Conservation (phyloP, 2,113 vertebrate species). For the Indri indri region DNA sequence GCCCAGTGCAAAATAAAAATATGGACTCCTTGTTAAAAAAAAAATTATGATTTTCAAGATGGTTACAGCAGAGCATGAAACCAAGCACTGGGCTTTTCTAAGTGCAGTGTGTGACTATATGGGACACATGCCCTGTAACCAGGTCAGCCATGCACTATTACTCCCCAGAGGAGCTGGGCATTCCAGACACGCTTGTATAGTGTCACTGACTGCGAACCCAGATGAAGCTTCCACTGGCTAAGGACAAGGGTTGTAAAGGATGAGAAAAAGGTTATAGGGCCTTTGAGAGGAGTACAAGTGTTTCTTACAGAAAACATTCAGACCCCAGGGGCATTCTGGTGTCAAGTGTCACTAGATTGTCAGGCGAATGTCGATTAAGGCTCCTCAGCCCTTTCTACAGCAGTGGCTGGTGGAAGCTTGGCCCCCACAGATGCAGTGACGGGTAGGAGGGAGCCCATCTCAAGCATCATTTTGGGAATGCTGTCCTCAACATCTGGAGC, state of each 20-base stretch:
- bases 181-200: too few species aligned
- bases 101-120: not conserved
- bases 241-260: not conserved
- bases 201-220: not conserved
- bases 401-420: not conserved
- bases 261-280: not conserved
- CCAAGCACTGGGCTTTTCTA: not conserved
- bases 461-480: not conserved
- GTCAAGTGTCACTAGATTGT: not conserved
- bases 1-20: not conserved
- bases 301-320: not conserved
- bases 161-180: not conserved
- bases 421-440: not conserved
- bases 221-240: not conserved
- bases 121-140: not conserved
- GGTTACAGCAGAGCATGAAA: not conserved
- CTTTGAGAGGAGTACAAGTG: not conserved
- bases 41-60: not conserved
- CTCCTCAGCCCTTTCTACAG: not conserved
- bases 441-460: not conserved
- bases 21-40: not conserved
- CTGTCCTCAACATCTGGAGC: not conserved
- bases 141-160: not conserved
- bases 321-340: not conserved
- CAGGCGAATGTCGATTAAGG: not conserved